Conservation (phyloP, 2,888 invertebrate species). For the Periphyllus acericola region DNA sequence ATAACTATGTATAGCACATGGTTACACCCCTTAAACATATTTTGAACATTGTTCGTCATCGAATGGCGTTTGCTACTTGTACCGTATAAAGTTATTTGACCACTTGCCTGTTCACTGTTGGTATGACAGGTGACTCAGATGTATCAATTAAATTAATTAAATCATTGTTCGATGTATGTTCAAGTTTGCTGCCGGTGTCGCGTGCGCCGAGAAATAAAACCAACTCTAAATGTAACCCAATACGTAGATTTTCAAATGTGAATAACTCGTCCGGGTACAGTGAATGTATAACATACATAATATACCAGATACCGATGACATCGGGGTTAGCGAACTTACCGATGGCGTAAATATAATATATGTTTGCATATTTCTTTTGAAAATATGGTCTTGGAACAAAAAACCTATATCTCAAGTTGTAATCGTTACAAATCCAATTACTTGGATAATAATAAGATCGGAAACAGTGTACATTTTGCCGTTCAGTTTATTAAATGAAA, state of each 20-base stretch:
- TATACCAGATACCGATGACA: too few relatives aligned
- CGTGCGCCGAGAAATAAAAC: neutral
- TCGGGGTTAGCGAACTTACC: too few relatives aligned
- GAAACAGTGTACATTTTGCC: too few relatives aligned
- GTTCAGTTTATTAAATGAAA: too few relatives aligned
- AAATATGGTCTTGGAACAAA: too few relatives aligned
- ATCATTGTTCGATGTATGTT: neutral
- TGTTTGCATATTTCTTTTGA: too few relatives aligned
- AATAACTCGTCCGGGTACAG: neutral
- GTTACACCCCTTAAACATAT: neutral
- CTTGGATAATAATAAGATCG: too few relatives aligned
- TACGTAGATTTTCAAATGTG: neutral
- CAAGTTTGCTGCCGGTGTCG: neutral
- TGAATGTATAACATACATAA: neutral
- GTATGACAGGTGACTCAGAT: neutral
- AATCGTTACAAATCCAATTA: too few relatives aligned
- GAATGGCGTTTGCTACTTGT: neutral
- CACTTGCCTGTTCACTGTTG: neutral
- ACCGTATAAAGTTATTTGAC: neutral
- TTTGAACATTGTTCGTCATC: neutral
- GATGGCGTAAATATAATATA: too few relatives aligned
- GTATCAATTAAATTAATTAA: neutral
- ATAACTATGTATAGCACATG: neutral
- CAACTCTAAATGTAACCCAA: neutral
- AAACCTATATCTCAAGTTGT: too few relatives aligned